Evolutionary conservation across 2,113 vertebrate species (phyloP).

Genomic region (Poecile atricapillus): DNA sequence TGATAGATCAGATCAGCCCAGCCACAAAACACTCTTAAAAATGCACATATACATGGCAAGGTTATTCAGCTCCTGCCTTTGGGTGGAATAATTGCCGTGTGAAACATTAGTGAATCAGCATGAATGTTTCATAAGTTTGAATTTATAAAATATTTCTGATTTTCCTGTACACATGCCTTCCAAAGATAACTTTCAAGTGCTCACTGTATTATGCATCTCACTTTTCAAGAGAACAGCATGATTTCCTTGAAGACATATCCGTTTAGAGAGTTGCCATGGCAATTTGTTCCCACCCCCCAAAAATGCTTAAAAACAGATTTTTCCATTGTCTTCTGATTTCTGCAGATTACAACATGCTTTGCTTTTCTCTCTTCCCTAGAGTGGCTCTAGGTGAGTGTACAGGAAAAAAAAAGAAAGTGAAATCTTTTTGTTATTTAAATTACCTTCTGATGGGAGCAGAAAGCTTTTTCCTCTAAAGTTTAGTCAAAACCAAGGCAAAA

Average conservation of each 20-base stretch:
- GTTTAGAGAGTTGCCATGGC: conserved; percentile 64
- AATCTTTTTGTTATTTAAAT: conserved; percentile 3
- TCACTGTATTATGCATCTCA: conserved; percentile 64
- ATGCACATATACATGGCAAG: conserved; percentile 1
- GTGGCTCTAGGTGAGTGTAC: conserved; percentile 22
- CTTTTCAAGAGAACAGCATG: conserved; percentile 67
- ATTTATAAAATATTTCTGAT: conserved; percentile 67
- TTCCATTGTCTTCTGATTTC: conserved; percentile 66
- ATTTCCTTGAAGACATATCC: conserved; percentile 58
- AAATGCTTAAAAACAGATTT: conserved; percentile 66
- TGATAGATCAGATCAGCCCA: background rate
- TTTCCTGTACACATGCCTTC: conserved; percentile 48
- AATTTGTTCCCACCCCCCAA: conserved; percentile 66
- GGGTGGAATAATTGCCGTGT: background rate
- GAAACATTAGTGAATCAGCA: conserved; percentile 45
- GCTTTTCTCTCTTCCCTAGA: conserved; percentile 28
- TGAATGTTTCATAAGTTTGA: conserved; percentile 42
- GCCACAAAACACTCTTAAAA: background rate
- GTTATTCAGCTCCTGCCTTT: conserved; percentile 35
- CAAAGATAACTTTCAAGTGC: conserved; percentile 67
- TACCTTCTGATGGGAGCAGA: background rate
- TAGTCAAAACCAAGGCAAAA: conserved; percentile 12
- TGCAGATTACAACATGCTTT: conserved; percentile 56
- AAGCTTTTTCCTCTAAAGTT: conserved; percentile 31
- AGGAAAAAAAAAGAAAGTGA: background rate